phyloP scores from a whole-genome alignment of 2,888 invertebrate genomes.

The Xanthorhoe spadicearia region DNA sequence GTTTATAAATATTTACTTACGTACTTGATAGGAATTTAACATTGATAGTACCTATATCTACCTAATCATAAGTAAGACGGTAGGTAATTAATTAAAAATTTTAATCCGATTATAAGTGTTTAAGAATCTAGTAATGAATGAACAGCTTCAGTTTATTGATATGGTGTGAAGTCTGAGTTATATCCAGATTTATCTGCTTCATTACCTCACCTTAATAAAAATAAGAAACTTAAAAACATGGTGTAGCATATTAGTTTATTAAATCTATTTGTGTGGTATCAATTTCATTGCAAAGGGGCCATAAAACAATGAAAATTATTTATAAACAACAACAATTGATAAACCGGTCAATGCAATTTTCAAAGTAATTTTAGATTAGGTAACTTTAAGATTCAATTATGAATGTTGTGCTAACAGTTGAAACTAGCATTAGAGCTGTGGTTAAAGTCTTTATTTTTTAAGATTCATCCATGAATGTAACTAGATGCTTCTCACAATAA shows the following conservation, averaged over 20 bases:
- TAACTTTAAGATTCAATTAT: constrained; percentile 47
- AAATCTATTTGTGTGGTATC: constrained; percentile 53
- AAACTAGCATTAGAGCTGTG: constrained; percentile 29
- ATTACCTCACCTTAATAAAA: not conserved
- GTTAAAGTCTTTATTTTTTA: constrained; percentile 3
- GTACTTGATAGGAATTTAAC: constrained; percentile 65
- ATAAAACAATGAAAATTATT: constrained; percentile 53
- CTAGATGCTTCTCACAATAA: constrained; percentile 1
- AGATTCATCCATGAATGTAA: not conserved
- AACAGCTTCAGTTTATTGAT: not conserved
- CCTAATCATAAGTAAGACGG: constrained; percentile 62
- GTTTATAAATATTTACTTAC: constrained; percentile 57
- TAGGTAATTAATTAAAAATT: constrained; percentile 47
- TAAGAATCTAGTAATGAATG: not conserved
- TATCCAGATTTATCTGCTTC: not conserved
- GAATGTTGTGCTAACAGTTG: constrained; percentile 46
- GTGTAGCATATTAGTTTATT: not conserved
- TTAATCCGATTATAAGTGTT: not conserved
- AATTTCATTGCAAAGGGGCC: constrained; percentile 76
- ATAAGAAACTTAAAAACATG: not conserved
- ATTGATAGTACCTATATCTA: constrained; percentile 52
- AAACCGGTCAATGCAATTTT: constrained; percentile 34
- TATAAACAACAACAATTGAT: constrained; percentile 34
- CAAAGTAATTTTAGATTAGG: constrained; percentile 42
- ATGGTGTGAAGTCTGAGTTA: not conserved